Conservation (phyloP, 23 tunicate species). For the Botrylloides violaceus region DNA sequence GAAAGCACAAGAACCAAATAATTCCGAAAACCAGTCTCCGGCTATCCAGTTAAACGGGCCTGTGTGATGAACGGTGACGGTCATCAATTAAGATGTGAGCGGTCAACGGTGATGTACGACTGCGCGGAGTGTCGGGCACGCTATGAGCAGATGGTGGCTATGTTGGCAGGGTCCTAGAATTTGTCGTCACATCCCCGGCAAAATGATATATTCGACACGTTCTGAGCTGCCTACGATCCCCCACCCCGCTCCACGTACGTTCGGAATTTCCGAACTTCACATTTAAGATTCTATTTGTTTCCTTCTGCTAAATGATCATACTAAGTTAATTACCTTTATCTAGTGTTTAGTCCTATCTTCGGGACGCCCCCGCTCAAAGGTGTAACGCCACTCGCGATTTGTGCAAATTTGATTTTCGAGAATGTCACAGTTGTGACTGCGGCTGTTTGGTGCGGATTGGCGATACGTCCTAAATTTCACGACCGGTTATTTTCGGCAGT, state of each 20-base stretch:
- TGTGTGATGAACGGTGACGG: not conserved
- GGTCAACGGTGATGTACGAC: too few species aligned
- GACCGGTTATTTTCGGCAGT: too few species aligned
- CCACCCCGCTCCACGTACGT: not conserved
- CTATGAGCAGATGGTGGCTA: not conserved
- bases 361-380: too few species aligned
- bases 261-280: too few species aligned
- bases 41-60: not conserved
- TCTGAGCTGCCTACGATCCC: not conserved
- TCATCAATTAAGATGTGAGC: too few species aligned
- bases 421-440: too few species aligned
- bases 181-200: too few species aligned
- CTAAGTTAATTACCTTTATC: constrained; percentile 1
- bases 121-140: not conserved
- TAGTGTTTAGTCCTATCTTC: not conserved
- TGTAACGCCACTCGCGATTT: too few species aligned
- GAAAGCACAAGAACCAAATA: not conserved
- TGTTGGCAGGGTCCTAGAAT: not conserved
- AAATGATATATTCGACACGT: too few species aligned
- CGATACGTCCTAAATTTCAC: too few species aligned
- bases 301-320: not conserved
- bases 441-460: too few species aligned
- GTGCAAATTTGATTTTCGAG: too few species aligned
- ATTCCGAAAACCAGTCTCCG: not conserved
- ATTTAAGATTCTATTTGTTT: not conserved